Evolutionary conservation across 2,797 vertebrate genomes (phyloP).

Genomic region (Ateles fusciceps): DNA sequence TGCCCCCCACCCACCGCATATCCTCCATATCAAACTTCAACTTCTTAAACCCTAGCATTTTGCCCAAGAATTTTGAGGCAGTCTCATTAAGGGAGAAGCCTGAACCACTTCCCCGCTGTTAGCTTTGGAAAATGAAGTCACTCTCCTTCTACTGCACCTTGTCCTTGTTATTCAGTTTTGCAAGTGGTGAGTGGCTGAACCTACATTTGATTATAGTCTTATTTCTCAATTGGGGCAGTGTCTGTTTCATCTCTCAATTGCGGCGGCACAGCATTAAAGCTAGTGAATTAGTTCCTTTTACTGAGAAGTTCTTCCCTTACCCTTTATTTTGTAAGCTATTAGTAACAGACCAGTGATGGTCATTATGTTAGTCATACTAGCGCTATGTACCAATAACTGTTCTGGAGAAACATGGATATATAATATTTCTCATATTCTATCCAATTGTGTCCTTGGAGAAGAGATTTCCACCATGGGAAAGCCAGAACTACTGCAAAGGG

Average conservation of each 20-base stretch:
- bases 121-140: not conserved
- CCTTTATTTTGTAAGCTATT: not conserved
- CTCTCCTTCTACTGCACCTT: not conserved
- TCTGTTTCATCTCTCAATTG: not conserved
- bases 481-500: not conserved
- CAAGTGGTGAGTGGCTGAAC: not conserved
- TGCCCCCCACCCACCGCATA: not conserved
- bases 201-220: not conserved
- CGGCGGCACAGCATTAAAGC: not conserved
- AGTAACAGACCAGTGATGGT: not conserved
- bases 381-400: not conserved
- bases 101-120: not conserved
- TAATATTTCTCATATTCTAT: not conserved
- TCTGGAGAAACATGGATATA: not conserved
- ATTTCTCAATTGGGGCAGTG: not conserved
- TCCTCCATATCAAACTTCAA: not conserved
- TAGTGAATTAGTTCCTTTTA: not conserved
- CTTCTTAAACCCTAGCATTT: not conserved
- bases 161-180: not conserved
- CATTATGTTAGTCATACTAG: not conserved
- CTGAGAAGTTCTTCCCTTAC: not conserved
- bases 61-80: not conserved
- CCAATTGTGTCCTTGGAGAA: not conserved
- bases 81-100: not conserved
- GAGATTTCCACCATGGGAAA: not conserved